A percentile compares a stretch with the other conserved stretches of the same genome.
Conservation (phyloP, 2,113 vertebrate genomes). For the Eleginops maclovinus region DNA sequence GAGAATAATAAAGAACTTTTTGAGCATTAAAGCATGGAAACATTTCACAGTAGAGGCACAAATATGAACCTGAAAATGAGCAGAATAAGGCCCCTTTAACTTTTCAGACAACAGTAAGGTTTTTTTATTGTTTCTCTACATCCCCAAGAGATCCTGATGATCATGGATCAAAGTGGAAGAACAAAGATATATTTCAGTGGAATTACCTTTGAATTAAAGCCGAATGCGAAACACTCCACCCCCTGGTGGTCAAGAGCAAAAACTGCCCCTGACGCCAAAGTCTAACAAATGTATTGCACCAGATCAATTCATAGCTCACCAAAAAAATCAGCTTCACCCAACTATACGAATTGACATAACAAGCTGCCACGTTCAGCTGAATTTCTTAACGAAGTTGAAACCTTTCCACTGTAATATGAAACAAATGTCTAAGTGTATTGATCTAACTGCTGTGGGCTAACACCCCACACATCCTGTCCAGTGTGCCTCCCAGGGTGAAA, state of each 20-base stretch:
- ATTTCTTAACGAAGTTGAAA: conserved; percentile 9
- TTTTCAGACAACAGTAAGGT: not conserved
- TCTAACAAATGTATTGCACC: not conserved
- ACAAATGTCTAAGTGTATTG: conserved; percentile 16
- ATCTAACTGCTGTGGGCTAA: conserved; percentile 26
- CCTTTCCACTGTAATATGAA: not conserved
- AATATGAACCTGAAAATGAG: too few relatives aligned
- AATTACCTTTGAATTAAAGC: not conserved
- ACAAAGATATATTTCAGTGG: not conserved
- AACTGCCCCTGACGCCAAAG: not conserved
- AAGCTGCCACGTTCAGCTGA: not conserved
- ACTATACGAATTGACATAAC: not conserved
- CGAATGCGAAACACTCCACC: too few relatives aligned
- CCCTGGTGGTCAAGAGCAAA: not conserved
- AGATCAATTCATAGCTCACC: not conserved
- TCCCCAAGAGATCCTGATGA: not conserved
- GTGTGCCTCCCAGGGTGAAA: conserved; percentile 45
- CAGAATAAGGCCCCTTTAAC: too few relatives aligned
- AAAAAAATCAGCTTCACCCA: not conserved
- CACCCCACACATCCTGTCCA: conserved; percentile 38
- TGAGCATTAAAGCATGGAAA: too few relatives aligned
- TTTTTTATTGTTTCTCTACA: not conserved
- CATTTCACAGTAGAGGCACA: too few relatives aligned
- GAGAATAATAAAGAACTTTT: too few relatives aligned
- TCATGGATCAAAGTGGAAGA: not conserved